A percentile compares a stretch with the other conserved stretches of the same genome.
Evolutionary conservation across 2,888 invertebrate species (phyloP).

Genomic region (Mimachlamys varia): DNA sequence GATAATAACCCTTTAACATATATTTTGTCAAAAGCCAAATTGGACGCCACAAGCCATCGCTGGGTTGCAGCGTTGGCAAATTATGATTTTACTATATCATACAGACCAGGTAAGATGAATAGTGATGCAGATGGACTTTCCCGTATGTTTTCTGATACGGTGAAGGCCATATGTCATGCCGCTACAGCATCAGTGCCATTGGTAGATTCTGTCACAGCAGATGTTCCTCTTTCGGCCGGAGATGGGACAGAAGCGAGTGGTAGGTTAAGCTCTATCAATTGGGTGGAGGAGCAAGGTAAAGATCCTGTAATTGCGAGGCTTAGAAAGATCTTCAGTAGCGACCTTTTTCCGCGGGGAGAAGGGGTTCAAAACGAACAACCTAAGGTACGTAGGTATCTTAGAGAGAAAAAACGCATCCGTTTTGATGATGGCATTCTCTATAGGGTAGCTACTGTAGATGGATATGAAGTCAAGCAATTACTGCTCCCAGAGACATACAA

Average conservation of each 20-base stretch:
- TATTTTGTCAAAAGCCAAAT: too few relatives aligned
- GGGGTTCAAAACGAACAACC: background rate
- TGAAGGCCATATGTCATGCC: conserved; percentile 20
- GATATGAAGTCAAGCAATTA: background rate
- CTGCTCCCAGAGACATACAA: conserved; percentile 3
- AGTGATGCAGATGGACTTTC: conserved; percentile 43
- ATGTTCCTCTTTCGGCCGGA: background rate
- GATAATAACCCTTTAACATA: too few relatives aligned
- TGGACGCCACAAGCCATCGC: conserved; percentile 51
- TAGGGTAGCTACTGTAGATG: conserved; percentile 17
- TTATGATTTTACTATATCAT: conserved; percentile 44
- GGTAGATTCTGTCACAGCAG: background rate
- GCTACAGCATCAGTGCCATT: conserved; percentile 1
- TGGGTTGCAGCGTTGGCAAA: conserved; percentile 42
- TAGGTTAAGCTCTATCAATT: background rate
- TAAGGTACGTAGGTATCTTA: conserved; percentile 19
- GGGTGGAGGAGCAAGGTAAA: conserved; percentile 37
- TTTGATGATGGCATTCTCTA: conserved; percentile 12
- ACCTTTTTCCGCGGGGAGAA: background rate
- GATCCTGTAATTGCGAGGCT: conserved; percentile 19
- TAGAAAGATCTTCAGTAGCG: background rate
- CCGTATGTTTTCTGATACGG: background rate
- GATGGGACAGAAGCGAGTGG: background rate
- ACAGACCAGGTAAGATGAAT: conserved; percentile 42
- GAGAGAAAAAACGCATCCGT: background rate